These are phyloP conservation scores for Potamilus streckersoni DNA, from an alignment of 1,140 invertebrate genomes.

Conservation along the genomic window DNA sequence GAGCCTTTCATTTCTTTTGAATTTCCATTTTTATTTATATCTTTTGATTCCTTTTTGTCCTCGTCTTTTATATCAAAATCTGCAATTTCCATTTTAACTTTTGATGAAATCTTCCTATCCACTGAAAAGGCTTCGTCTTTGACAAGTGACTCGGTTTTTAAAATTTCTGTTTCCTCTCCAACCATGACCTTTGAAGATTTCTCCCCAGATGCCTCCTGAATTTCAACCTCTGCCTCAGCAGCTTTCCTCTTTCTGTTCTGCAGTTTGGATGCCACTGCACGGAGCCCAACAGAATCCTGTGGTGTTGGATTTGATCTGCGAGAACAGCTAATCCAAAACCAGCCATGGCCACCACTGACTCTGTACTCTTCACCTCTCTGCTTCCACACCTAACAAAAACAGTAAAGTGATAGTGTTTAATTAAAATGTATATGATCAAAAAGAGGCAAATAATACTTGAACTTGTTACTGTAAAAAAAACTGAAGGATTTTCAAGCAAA, in stretches of 20 bases:
- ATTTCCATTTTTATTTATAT: constrained; percentile 1
- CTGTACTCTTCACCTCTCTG: constrained; percentile 98
- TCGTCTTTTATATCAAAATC: constrained; percentile 6
- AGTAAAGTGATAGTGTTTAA: constrained; percentile 5
- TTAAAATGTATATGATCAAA: not conserved
- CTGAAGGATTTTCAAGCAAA: too few relatives aligned
- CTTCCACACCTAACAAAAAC: constrained; percentile 76
- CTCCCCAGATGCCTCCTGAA: constrained; percentile 19
- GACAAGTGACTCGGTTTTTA: constrained; percentile 5
- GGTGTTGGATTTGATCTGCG: constrained; percentile 39
- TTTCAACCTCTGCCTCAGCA: constrained; percentile 23
- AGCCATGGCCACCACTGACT: constrained; percentile 94
- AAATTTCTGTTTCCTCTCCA: constrained; percentile 22
- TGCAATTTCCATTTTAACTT: constrained; percentile 16
- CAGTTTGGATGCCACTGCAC: constrained; percentile 51
- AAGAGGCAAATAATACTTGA: too few relatives aligned
- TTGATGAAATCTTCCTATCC: not conserved
- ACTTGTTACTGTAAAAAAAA: too few relatives aligned
- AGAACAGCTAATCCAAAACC: constrained; percentile 85
- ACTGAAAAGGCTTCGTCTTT: not conserved
- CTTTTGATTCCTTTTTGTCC: not conserved
- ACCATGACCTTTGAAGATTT: constrained; percentile 8
- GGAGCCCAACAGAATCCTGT: constrained; percentile 59
- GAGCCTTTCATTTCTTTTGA: constrained; percentile 9
- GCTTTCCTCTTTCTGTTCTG: constrained; percentile 39